Evolutionary conservation across 2,888 invertebrate genomes (phyloP), one percentile per base, ranked within the genome.

Genomic region (Epistrophe eligans): DNA sequence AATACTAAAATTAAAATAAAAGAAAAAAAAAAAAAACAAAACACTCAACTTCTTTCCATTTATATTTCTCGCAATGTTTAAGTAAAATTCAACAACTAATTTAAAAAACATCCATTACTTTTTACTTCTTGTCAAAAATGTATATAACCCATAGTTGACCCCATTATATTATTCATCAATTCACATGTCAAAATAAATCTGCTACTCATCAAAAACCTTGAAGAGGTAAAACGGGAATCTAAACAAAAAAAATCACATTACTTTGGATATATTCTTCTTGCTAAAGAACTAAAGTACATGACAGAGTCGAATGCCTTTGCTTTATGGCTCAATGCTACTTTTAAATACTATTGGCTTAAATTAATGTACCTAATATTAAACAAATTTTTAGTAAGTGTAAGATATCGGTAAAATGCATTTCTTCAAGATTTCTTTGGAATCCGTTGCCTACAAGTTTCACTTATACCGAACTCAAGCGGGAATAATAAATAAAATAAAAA

Each of bases 141-240:
- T 7, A 32, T 35, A 48, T 55, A 70, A 70, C 70, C 52, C 70
- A 55, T 70, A 70, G 70, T 70, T 70, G 70, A 70, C 70, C 70
- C 52, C 70, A 70, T 70, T 70, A 70, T 70, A 17, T 19, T 62
- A 64, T 66, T 55, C 24, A 40, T 15, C 19, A 60, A 60, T 60
- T 60, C 40, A 52, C 70, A 24, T 38, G 52, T 70, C 52, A 52
- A 70, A 70, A 38, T 55, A 70, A 70, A 55, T 52, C 24, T 70
- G 70, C 52, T 40, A 70, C 52, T 38, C 70, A 70, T 70, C 70
- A 70, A 55, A 50, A 70, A 48, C 50, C 32, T 24, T 55, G 55
- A 66, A 50, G 32, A 45, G 32, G 32, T 48, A 28, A n/a, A 64
- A 28, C 43, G 3, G 13, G 15, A 11, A 45, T 6, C 15, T 45